phyloP scores from a whole-genome alignment of 2,888 invertebrate species.

The Stramonita haemastoma region DNA sequence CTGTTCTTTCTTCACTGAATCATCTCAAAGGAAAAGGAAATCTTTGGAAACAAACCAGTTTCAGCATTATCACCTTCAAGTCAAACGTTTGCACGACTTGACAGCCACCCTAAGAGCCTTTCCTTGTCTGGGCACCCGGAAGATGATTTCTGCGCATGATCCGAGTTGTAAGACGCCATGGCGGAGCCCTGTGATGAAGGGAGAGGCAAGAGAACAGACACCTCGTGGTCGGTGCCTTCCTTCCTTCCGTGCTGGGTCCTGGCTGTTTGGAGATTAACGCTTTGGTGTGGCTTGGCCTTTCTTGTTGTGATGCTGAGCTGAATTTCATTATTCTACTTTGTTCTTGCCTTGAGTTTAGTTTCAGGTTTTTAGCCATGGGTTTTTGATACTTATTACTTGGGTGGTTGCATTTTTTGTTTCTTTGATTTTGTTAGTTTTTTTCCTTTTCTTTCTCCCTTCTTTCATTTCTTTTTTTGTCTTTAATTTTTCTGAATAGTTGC shows the following conservation, averaged over 20 bases:
- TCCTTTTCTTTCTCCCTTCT: too few relatives aligned
- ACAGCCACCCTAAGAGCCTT: slow-evolving; percentile 15
- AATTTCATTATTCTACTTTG: slow-evolving; percentile 17
- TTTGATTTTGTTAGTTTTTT: too few relatives aligned
- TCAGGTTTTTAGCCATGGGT: background rate
- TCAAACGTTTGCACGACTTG: slow-evolving; percentile 2
- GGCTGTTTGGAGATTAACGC: background rate
- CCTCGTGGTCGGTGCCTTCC: background rate
- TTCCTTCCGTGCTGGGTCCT: background rate
- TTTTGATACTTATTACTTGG: too few relatives aligned
- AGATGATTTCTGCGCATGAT: slow-evolving; percentile 18
- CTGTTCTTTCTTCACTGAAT: too few relatives aligned
- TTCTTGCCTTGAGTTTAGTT: background rate
- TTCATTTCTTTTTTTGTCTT: too few relatives aligned
- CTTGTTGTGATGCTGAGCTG: background rate
- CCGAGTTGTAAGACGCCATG: slow-evolving; percentile 22
- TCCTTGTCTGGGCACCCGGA: slow-evolving; percentile 20
- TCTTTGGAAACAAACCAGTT: background rate
- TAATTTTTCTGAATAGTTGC: too few relatives aligned
- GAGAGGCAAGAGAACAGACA: background rate
- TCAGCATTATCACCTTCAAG: slow-evolving; percentile 5
- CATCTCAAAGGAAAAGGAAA: background rate
- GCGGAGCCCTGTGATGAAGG: background rate
- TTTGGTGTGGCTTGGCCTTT: background rate
- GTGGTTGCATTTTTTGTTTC: too few relatives aligned